These are phyloP conservation scores for Biston stratarius DNA, from an alignment of 2,888 invertebrate species.

Conservation along the genomic window DNA sequence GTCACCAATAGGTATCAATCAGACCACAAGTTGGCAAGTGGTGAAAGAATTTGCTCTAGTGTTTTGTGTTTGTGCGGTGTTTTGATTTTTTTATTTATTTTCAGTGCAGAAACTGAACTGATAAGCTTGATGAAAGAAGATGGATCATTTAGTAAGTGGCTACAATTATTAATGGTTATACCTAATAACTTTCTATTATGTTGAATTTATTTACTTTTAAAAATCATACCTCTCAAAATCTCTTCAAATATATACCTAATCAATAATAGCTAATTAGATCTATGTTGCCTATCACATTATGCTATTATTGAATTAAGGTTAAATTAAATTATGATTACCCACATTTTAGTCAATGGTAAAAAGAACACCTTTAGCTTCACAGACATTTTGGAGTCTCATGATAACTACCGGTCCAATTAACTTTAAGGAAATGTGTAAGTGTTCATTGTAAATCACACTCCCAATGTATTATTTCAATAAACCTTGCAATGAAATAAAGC, in stretches of 20 bases:
- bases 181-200: not conserved
- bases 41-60: constrained; percentile 51
- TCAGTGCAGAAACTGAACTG: constrained; percentile 81
- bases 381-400: constrained; percentile 84
- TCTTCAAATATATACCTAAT: not conserved
- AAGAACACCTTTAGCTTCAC: constrained; percentile 85
- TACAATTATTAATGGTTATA: not conserved
- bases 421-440: constrained; percentile 78
- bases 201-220: not conserved
- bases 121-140: constrained; percentile 78
- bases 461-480: not conserved
- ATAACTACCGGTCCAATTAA: constrained; percentile 67
- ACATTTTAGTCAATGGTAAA: constrained; percentile 72
- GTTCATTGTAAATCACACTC: not conserved
- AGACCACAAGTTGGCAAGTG: constrained; percentile 73
- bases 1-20: constrained; percentile 65
- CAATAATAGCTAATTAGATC: constrained; percentile 15
- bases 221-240: not conserved
- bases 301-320: constrained; percentile 59
- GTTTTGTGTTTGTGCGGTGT: constrained; percentile 42
- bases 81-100: constrained; percentile 59
- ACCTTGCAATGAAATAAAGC: not conserved
- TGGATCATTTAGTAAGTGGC: constrained; percentile 71
- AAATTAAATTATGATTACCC: constrained; percentile 67
- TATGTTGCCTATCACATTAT: not conserved